Base-by-base conservation (phyloP, 2,888 invertebrate genomes). In the Stenichneumon culpator region DNA sequence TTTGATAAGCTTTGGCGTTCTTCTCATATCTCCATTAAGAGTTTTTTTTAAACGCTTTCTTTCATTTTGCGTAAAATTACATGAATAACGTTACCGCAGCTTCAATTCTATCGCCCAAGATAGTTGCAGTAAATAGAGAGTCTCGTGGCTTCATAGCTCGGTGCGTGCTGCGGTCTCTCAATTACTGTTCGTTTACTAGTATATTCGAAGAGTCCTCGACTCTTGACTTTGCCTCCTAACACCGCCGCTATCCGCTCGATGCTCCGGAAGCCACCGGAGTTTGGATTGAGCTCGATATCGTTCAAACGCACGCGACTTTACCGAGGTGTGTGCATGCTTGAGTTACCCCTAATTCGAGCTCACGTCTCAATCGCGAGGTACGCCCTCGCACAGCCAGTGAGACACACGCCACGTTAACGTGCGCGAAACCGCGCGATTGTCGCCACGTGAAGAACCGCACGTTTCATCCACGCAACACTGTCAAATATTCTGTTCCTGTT, bases 321-420 rank as follows among this genome's bases (percentile, higher is more conserved):
- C 75, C 54, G 39, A 78, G 70, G 73, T 74, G 47, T 39, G 60
- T 79, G 74, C 73, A 82, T 73, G 85, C 74, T 72, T 54, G 47
- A 82, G 72, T 77, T 63, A 72, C 28, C 82, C 84, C 87, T 87
- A 89, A 89, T 88, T 88, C 87, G 84, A 84, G 82, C 74, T 84
- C 87, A 90, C 89, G 81, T 90, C 89, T 90, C 88, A 79, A 90
- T 89, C 86, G 84, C 47, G 77, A 84, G 60, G 65, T 60, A 80
- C 68, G 36, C 72, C 60, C 54, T 73, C 44, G 25, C 47, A 44
- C 60, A 72, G 82, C 78, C 69, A 83, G 72, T 83, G 74, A 81
- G 80, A 39, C 57, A 19, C 54, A 22, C 68, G 22, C 19, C 44
- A 25, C 36, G 73, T 63, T 32, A 25, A 25, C 28, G 44, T 44